phyloP scores from a whole-genome alignment of 2,888 invertebrate species.

The Incurvaria masculella region DNA sequence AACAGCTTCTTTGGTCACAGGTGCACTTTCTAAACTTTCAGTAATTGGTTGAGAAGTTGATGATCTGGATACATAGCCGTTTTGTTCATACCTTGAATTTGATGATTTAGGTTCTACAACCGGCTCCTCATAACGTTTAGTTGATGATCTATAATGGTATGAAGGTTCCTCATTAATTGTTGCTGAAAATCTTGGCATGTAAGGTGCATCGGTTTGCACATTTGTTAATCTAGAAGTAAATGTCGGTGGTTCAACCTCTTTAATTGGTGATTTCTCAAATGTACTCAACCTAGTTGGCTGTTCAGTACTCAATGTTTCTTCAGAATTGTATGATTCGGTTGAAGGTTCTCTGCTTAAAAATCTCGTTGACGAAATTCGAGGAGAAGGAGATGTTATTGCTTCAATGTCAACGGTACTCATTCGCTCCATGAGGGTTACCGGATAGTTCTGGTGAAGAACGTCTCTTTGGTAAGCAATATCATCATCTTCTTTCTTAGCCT shows the following conservation, averaged over 20 bases:
- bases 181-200: slow-evolving; percentile 24
- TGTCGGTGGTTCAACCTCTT: slow-evolving; percentile 1
- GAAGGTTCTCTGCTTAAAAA: slow-evolving; percentile 20
- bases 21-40: background rate
- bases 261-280: background rate
- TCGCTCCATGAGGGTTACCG: slow-evolving; percentile 53
- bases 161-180: slow-evolving; percentile 27
- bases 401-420: slow-evolving; percentile 47
- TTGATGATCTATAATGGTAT: slow-evolving; percentile 22
- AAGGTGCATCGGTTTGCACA: slow-evolving; percentile 28
- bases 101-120: background rate
- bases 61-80: background rate
- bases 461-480: slow-evolving; percentile 61
- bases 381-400: slow-evolving; percentile 41
- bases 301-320: slow-evolving; percentile 44
- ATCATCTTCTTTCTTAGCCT: slow-evolving; percentile 27
- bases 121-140: background rate
- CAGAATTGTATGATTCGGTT: slow-evolving; percentile 33
- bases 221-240: background rate
- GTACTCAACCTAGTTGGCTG: slow-evolving; percentile 22
- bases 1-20: background rate
- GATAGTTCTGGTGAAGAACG: slow-evolving; percentile 62
- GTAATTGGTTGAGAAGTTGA: background rate
- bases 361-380: slow-evolving; percentile 25
- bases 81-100: background rate